A percentile compares a stretch with the other conserved stretches of the same genome.
Evolutionary conservation across 64 coral and sea anemone species (phyloP).

Genomic region (Montipora efflorescens): DNA sequence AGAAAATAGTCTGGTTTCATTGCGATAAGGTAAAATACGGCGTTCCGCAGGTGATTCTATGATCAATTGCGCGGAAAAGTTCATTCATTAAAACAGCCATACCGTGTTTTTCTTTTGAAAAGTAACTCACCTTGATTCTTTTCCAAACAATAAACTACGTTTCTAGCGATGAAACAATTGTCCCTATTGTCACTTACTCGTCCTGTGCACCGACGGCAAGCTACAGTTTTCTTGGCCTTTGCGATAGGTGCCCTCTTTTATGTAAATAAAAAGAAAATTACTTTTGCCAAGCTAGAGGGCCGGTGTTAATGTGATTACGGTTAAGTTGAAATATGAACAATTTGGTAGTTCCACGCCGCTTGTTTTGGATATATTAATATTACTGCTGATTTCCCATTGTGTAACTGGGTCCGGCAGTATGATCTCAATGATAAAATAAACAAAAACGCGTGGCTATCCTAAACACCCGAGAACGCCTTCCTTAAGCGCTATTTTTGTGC

Average conservation of each 20-base stretch:
- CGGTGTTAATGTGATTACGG: conserved; percentile 94
- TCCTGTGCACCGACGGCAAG: not conserved
- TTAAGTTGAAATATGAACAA: conserved; percentile 73
- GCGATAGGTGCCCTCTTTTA: not conserved
- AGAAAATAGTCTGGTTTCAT: not conserved
- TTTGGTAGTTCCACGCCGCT: conserved; percentile 54
- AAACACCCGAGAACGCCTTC: conserved; percentile 34
- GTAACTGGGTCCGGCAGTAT: conserved; percentile 26
- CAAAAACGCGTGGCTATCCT: conserved; percentile 79
- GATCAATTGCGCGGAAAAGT: conserved; percentile 67
- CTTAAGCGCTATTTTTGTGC: not conserved
- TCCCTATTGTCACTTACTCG: conserved; percentile 10
- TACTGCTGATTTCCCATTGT: conserved; percentile 71
- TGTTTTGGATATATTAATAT: conserved; percentile 83
- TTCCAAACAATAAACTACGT: conserved; percentile 69
- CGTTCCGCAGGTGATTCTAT: conserved; percentile 65
- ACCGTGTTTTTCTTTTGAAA: conserved; percentile 82
- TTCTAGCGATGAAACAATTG: conserved; percentile 56
- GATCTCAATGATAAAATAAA: conserved; percentile 65
- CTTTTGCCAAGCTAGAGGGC: conserved; percentile 8
- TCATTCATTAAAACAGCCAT: conserved; percentile 63
- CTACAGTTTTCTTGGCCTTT: not conserved
- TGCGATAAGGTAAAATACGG: not conserved
- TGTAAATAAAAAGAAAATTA: conserved; percentile 1
- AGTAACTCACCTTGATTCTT: conserved; percentile 74